phyloP scores from a whole-genome alignment of 2,888 invertebrate species.

The Cancer borealis region DNA sequence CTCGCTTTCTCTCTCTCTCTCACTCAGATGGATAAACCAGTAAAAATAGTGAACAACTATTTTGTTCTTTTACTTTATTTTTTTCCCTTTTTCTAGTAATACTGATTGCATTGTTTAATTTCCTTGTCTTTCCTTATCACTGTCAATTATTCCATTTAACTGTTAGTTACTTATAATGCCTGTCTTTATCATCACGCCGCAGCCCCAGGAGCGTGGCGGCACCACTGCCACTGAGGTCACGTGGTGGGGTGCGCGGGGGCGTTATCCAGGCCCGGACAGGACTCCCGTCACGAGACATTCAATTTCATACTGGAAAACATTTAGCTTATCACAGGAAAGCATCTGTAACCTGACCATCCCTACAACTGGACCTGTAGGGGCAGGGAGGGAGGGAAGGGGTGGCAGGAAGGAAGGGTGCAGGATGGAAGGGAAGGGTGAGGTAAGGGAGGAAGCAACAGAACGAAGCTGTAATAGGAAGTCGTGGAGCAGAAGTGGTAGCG shows the following conservation, averaged over 20 bases:
- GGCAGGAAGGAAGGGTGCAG: neutral
- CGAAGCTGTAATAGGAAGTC: slow-evolving; percentile 36
- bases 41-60: too few relatives aligned
- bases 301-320: neutral
- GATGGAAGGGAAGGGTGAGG: neutral
- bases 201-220: neutral
- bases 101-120: too few relatives aligned
- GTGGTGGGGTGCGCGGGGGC: neutral
- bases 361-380: neutral
- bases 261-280: neutral
- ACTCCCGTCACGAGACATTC: neutral
- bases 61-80: neutral
- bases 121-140: neutral
- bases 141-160: neutral
- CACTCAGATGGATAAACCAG: too few relatives aligned
- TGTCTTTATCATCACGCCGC: neutral
- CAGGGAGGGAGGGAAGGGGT: neutral
- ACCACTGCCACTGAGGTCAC: neutral
- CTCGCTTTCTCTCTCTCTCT: neutral
- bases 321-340: neutral
- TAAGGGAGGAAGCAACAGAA: slow-evolving; percentile 21
- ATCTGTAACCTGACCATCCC: neutral
- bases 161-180: neutral
- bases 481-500: slow-evolving; percentile 16
- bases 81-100: neutral